Base-by-base conservation (phyloP, 2,797 vertebrate genomes). In the Molossus alvarezi region DNA sequence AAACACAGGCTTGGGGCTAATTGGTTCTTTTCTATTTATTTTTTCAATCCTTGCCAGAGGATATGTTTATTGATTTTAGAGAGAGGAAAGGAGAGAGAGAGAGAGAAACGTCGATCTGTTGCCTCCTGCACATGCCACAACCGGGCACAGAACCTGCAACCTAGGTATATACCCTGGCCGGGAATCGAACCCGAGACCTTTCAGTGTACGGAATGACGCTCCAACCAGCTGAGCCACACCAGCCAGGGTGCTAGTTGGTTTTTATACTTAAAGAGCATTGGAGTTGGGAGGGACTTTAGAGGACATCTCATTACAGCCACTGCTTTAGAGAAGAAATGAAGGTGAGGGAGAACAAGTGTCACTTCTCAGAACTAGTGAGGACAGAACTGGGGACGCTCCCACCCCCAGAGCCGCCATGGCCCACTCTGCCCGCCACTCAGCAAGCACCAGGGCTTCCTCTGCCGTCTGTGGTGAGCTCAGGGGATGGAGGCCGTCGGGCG, bases 261-360 rank as follows among this genome's bases (percentile, higher is more conserved):
- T 75, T 94, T 73, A 53, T 55, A 64, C 23, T 90, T 15, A 81
- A 91, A 81, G 90, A 33, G 21, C 55, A 58, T 3, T 67, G 33
- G 25, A 27, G 14, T 91, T 64, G 20, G 51, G 76, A 79, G 33
- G 41, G 33, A 64, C n/a, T 77, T 29, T 45, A 55, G 72, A 92
- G 96, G 75, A 33, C 9, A 81, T 9, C 27, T 45, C 55, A 51
- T 93, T 17, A 25, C 3, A 57, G 2, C 10, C 17, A 37, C 67
- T 71, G 41, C 57, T 79, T 87, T 76, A 91, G 17, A 23, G 71
- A 71, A 41, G 29, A 91, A 86, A 85, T 10, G 15, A 69, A 62
- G 29, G 11, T 62, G 12, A 13, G 15, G 13, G 21, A 57, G 20
- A 23, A n/a, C 48, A 21, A 37, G 82, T 51, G 48, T n/a, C 64